Percentiles rank a stretch among this genome's conserved stretches.
Evolutionary conservation across 1,140 invertebrate genomes (phyloP).

Genomic region (Tetragonula clypearis): DNA sequence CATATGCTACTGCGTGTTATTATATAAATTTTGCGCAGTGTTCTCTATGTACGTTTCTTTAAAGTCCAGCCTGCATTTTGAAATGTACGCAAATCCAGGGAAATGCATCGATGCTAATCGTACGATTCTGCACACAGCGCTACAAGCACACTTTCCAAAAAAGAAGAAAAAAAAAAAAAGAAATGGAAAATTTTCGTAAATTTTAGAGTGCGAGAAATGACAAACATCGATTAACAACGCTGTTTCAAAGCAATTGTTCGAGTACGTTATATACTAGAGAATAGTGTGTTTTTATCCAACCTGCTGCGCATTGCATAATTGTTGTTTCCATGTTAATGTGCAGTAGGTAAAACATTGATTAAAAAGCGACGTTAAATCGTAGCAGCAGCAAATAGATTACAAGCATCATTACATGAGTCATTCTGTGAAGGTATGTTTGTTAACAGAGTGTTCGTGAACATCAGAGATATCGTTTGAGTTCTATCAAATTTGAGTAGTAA

Average conservation of each 20-base stretch:
- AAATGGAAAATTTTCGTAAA: background rate
- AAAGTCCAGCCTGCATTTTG: background rate
- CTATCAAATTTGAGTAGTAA: no score
- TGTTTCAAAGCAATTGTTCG: background rate
- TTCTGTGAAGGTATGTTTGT: slow-evolving; percentile 40
- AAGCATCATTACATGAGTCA: slow-evolving; percentile 36
- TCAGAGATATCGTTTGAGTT: background rate
- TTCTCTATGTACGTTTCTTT: background rate
- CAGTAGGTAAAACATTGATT: background rate
- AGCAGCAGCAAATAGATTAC: slow-evolving; percentile 39
- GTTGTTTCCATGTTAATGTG: background rate
- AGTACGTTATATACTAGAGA: background rate
- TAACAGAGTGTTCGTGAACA: slow-evolving; percentile 6
- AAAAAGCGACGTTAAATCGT: slow-evolving; percentile 9
- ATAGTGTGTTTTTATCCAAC: background rate
- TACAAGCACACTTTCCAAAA: background rate
- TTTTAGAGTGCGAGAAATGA: background rate
- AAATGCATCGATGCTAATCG: background rate
- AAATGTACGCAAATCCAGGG: background rate
- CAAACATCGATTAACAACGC: background rate
- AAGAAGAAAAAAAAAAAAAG: background rate
- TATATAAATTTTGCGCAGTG: background rate
- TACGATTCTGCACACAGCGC: background rate
- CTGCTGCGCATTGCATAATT: slow-evolving; percentile 6
- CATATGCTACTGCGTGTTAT: background rate